phyloP scores from a whole-genome alignment of 2,113 vertebrate genomes.

The Cyprinodon tularosa region DNA sequence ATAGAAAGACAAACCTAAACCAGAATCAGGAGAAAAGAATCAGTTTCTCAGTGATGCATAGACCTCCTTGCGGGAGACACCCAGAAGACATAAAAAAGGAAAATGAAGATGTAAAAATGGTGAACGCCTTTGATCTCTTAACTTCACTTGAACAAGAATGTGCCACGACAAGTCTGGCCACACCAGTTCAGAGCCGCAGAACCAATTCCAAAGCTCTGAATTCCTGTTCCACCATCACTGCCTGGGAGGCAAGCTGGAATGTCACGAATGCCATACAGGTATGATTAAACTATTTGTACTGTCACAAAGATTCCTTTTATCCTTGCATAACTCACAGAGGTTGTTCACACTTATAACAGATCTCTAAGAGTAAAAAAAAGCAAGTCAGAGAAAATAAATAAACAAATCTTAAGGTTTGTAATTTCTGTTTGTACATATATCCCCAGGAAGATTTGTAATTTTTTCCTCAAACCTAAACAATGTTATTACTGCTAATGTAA shows the following conservation, averaged over 20 bases:
- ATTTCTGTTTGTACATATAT: no score
- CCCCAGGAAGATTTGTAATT: no score
- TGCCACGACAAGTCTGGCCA: slow-evolving; percentile 10
- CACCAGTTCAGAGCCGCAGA: slow-evolving; percentile 8
- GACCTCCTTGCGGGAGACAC: neutral
- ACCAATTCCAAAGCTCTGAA: slow-evolving; percentile 18
- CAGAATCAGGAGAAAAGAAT: neutral
- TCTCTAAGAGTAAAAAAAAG: no score
- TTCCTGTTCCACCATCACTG: slow-evolving; percentile 69
- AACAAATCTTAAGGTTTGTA: no score
- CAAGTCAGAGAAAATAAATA: no score
- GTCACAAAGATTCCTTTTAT: neutral
- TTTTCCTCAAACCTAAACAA: neutral
- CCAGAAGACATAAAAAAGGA: slow-evolving; percentile 4
- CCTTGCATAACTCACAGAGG: no score
- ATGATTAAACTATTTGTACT: neutral
- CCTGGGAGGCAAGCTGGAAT: slow-evolving; percentile 86
- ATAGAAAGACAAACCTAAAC: neutral
- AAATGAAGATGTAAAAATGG: neutral
- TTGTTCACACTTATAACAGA: no score
- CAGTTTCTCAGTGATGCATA: neutral
- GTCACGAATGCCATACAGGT: slow-evolving; percentile 84
- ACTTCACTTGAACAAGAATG: slow-evolving; percentile 14
- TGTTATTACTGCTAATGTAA: no score
- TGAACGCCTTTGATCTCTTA: slow-evolving; percentile 11